phyloP scores from a whole-genome alignment of 2,113 vertebrate genomes.

The Sebastes schlegelii region DNA sequence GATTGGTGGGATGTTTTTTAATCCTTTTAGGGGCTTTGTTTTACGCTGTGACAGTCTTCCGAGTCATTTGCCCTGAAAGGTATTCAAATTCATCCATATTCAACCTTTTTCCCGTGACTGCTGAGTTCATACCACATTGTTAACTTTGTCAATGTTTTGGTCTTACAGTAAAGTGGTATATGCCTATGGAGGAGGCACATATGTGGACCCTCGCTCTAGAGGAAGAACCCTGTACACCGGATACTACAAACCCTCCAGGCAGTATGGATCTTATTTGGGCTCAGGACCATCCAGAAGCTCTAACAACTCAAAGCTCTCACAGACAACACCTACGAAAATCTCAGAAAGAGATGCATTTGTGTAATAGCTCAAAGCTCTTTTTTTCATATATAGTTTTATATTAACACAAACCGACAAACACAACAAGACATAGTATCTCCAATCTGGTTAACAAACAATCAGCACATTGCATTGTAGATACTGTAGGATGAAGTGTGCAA shows the following conservation, averaged over 20 bases:
- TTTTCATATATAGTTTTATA: slow-evolving; percentile 1
- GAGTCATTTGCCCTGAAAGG: slow-evolving; percentile 70
- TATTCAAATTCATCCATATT: slow-evolving; percentile 46
- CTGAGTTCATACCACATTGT: no score
- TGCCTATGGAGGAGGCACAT: slow-evolving; percentile 41
- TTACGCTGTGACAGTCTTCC: slow-evolving; percentile 76
- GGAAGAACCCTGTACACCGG: slow-evolving; percentile 57
- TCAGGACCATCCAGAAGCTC: slow-evolving; percentile 57
- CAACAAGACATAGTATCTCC: no score
- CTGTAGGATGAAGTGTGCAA: background rate
- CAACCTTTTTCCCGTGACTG: background rate
- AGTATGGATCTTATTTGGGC: slow-evolving; percentile 54
- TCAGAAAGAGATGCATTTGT: slow-evolving; percentile 82
- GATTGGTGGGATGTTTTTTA: slow-evolving; percentile 78
- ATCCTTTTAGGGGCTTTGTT: slow-evolving; percentile 77
- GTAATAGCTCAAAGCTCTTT: slow-evolving; percentile 37
- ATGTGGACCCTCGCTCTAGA: slow-evolving; percentile 53
- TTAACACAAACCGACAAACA: background rate
- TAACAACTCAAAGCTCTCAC: slow-evolving; percentile 70
- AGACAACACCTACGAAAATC: slow-evolving; percentile 49
- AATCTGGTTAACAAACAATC: background rate
- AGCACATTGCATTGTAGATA: background rate
- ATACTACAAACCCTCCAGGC: slow-evolving; percentile 66
- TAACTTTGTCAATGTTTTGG: background rate
- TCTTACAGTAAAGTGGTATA: slow-evolving; percentile 44